Conservation (phyloP, 2,113 vertebrate species). For the Psilopogon haemacephalus region DNA sequence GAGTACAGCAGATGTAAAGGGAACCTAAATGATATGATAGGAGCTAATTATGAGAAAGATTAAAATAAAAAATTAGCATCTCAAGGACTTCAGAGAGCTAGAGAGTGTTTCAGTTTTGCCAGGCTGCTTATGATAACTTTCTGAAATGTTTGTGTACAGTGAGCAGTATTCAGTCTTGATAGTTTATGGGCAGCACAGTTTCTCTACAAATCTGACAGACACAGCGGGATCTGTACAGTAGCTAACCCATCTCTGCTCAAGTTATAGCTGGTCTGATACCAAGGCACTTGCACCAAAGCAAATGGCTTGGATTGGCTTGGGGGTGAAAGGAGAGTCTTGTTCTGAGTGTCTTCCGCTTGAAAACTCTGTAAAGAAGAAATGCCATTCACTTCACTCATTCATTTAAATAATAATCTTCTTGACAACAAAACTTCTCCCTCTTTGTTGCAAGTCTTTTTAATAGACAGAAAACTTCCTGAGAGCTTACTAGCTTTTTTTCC, state of each 20-base stretch:
- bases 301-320: neutral
- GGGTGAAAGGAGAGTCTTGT: neutral
- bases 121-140: neutral
- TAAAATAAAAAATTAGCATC: neutral
- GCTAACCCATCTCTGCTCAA: neutral
- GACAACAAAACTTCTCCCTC: neutral
- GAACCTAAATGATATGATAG: neutral
- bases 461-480: neutral
- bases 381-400: neutral
- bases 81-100: neutral
- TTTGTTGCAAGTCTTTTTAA: neutral
- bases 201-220: neutral
- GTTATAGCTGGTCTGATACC: neutral
- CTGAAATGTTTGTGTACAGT: neutral
- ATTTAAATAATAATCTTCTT: neutral
- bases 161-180: neutral
- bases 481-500: neutral
- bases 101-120: neutral
- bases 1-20: neutral
- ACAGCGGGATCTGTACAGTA: neutral
- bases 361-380: neutral
- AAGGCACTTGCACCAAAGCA: neutral
- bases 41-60: neutral
- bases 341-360: neutral
- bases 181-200: neutral